Base-by-base conservation (phyloP, 2,888 invertebrate species). In the Pheosia tremula region DNA sequence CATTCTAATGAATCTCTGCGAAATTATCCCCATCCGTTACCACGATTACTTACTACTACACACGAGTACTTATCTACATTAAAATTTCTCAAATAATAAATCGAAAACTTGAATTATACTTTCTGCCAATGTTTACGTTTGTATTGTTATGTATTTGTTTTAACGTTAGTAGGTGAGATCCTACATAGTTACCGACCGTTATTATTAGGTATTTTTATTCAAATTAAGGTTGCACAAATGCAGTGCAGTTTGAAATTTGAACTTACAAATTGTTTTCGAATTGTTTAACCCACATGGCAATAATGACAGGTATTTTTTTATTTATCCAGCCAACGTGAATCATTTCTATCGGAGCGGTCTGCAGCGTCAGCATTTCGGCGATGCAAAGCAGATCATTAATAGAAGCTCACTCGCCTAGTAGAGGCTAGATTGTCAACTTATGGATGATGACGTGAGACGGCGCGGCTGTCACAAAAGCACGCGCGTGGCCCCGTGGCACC, bases 341-440 rank as follows among this genome's bases (percentile, higher is more conserved):
- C 65, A 71, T 57, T 59, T 58, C 59, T 58, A 64, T 64, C 62
- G 58, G 57, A 60, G 57, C 65, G 66, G 63, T 63, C 60, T 64
- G 66, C 57, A 72, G 61, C 37, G 65, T 70, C 77, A 67, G 75
- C 71, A 64, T 77, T 75, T 76, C 77, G 71, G 69, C 71, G 74
- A 74, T 74, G 75, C 67, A 77, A 82, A 80, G 79, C 64, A 68
- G 69, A 77, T 77, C 66, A 71, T 77, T 76, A 74, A 73, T 78
- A 72, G 76, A 78, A 71, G 76, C 77, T 71, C 61, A 69, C 67
- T 72, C 50, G 77, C 79, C 82, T 82, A 75, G 78, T 79, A 80
- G 82, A 84, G 82, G 82, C 78, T 83, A 84, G 83, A 85, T 89
- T 82, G 90, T 80, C 88, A 86, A 91, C 90, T 91, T 90, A 87